Evolutionary conservation across 2,113 vertebrate genomes (phyloP), one percentile per base, ranked within the genome.

Genomic region (Nesoenas mayeri): DNA sequence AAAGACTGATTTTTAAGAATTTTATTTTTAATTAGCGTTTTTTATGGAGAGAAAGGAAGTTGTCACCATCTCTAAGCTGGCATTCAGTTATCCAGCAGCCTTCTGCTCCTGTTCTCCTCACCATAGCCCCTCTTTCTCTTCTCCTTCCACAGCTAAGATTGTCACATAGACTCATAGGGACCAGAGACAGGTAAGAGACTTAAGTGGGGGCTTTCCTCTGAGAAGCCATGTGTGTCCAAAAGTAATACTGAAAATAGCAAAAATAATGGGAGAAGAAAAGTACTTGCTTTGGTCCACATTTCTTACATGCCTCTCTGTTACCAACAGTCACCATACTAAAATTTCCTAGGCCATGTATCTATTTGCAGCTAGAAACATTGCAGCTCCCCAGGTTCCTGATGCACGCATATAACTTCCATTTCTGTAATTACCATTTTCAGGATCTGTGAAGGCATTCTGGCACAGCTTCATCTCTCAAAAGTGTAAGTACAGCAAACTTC

Each of bases 401-500:
- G 65, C 34, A 8, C 61, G 22, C 10, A 40, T 50, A 69, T 88
- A 94, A 88, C 85, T 94, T 62, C 77, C 83, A 81, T 91, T 86
- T 94, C 88, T 94, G 82, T 71, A 87, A 85, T 79, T 91, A 87
- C 69, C 83, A 79, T 93, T 94, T 95, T 80, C 32, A 71, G 86
- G 65, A 95, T 87, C 65, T 89, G 80, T 89, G 89, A 93, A 95
- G 69, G 53, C 92, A 93, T 75, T 72, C 51, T 91, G 95, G 91
- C 92, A 95, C n/a, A 75, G 79, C 50, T 91, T 93, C 72, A 75
- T 71, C 80, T 86, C 73, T 82, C 83, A 74, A 21, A 88, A 94
- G 61, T 79, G 36, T 75, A 86, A 93, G 84, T 53, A 86, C 22
- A 86, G 58, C 48, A 66, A 89, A 84, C 54, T 72, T 81, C 26